A percentile compares a stretch with the other conserved stretches of the same genome.
phyloP scores from a whole-genome alignment of 2,797 vertebrate species.

The Lacerta agilis region DNA sequence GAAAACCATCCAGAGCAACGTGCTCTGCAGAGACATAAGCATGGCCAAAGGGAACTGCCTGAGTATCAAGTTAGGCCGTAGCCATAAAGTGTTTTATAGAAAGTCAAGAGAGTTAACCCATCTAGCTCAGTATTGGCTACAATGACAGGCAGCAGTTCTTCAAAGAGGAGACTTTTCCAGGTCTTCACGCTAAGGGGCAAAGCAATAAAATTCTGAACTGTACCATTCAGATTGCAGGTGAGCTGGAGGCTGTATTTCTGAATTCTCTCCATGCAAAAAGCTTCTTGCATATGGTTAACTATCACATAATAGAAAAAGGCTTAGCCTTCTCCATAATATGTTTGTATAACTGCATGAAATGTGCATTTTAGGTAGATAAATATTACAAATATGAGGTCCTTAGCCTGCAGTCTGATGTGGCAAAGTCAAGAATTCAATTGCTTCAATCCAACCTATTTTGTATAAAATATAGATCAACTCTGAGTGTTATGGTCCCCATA shows the following conservation, averaged over 20 bases:
- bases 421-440: not conserved
- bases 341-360: not conserved
- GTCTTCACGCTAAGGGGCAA: not conserved
- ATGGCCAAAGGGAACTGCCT: not conserved
- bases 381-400: not conserved
- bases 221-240: not conserved
- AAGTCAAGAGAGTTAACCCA: not conserved
- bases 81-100: not conserved
- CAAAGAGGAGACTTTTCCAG: not conserved
- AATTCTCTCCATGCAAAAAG: not conserved
- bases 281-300: not conserved
- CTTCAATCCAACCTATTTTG: not conserved
- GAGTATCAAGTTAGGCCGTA: not conserved
- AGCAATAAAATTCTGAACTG: not conserved
- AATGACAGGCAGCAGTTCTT: not conserved
- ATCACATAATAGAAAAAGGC: not conserved
- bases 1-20: not conserved
- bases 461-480: not conserved
- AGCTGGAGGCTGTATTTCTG: not conserved
- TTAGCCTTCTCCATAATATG: not conserved
- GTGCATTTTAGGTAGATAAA: constrained; percentile 2
- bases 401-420: not conserved
- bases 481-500: not conserved
- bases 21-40: not conserved
- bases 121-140: not conserved